Percentiles rank a stretch among this genome's conserved stretches.
These are phyloP conservation scores for Homarus gammarus DNA, from an alignment of 2,888 invertebrate genomes.

Conservation along the genomic window DNA sequence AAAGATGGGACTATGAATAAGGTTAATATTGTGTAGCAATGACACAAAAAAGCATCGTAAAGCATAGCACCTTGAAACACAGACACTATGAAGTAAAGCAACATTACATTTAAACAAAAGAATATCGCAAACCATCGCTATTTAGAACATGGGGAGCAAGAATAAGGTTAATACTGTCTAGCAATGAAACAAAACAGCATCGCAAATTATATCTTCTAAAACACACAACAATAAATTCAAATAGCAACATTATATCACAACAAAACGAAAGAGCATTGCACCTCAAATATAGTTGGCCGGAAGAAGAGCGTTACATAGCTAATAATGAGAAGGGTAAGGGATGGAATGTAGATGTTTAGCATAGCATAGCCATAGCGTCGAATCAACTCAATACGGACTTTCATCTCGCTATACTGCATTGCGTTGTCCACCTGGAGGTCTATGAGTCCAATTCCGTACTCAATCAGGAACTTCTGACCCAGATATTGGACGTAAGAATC, in stretches of 20 bases:
- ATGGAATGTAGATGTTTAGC: conserved; percentile 68
- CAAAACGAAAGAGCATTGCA: conserved; percentile 10
- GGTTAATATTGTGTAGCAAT: too few species aligned
- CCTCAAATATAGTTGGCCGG: conserved; percentile 70
- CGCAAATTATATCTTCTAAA: not conserved
- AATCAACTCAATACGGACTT: conserved; percentile 54
- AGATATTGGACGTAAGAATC: conserved; percentile 61
- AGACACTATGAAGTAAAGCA: too few species aligned
- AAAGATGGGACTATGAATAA: too few species aligned
- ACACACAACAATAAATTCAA: not conserved
- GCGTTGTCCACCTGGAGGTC: conserved; percentile 43
- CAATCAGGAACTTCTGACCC: conserved; percentile 58
- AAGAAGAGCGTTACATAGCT: conserved; percentile 75
- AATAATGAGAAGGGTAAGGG: conserved; percentile 58
- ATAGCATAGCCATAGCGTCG: conserved; percentile 68
- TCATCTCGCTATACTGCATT: conserved; percentile 43
- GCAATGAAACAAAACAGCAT: not conserved
- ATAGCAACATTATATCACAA: not conserved
- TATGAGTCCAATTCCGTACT: conserved; percentile 64
- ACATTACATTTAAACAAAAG: too few species aligned
- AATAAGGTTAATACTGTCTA: too few species aligned
- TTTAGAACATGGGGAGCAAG: too few species aligned
- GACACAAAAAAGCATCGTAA: too few species aligned
- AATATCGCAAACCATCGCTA: too few species aligned
- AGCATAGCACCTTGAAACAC: too few species aligned